These are phyloP conservation scores for Deroptyus accipitrinus DNA, from an alignment of 2,113 vertebrate species.

Conservation along the genomic window DNA sequence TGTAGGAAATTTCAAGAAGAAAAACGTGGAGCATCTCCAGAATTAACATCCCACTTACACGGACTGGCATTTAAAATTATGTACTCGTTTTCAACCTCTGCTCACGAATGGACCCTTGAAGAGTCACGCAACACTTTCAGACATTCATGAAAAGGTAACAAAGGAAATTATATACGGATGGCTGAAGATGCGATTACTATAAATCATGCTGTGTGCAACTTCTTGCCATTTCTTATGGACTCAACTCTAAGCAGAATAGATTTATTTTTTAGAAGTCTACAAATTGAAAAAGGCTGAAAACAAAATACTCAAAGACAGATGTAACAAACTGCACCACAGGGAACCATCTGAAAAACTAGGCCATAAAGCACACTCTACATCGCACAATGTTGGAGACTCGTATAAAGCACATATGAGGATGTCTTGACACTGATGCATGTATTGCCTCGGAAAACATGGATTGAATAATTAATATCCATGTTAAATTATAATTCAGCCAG, in stretches of 20 bases:
- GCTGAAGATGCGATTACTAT: neutral
- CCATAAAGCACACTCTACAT: neutral
- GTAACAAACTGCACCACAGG: neutral
- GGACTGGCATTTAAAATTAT: accelerated
- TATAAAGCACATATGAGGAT: neutral
- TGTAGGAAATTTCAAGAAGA: neutral
- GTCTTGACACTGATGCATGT: neutral
- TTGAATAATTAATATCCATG: neutral
- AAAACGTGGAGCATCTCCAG: neutral
- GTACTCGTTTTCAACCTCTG: neutral
- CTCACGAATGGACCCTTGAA: neutral
- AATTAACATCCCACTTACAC: neutral
- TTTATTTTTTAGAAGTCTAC: neutral
- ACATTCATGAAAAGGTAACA: neutral
- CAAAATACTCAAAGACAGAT: neutral
- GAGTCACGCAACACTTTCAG: neutral
- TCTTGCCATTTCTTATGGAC: neutral
- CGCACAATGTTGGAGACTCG: neutral
- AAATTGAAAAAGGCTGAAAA: neutral
- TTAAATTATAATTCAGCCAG: neutral
- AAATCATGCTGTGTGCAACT: neutral
- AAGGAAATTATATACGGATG: neutral
- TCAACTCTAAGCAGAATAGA: neutral
- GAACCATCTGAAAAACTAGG: neutral
- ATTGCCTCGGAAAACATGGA: neutral